Conservation (phyloP, 2,888 invertebrate genomes). For the Oscheius onirici region DNA sequence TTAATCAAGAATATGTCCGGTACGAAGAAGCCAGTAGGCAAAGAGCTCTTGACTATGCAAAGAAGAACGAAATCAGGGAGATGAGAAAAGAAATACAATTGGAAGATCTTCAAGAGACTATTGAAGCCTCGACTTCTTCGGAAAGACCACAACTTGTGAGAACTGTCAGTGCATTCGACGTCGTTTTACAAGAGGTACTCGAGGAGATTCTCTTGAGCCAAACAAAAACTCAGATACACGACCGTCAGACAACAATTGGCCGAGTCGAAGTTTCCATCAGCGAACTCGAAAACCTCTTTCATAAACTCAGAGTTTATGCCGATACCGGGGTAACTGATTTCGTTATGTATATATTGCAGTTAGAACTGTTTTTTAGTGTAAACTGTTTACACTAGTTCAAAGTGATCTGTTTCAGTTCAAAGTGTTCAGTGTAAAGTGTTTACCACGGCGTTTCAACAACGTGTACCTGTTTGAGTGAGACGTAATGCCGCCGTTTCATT, state of each 20-base stretch:
- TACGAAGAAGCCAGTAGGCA: conserved; percentile 8
- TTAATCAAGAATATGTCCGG: background rate
- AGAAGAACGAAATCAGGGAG: background rate
- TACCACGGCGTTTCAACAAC: too few relatives aligned
- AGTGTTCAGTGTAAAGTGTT: too few relatives aligned
- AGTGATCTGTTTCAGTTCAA: too few relatives aligned
- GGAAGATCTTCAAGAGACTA: background rate
- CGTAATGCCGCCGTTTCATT: too few relatives aligned
- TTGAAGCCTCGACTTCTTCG: background rate
- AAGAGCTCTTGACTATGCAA: conserved; percentile 6
- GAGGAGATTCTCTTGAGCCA: too few relatives aligned
- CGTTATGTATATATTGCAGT: too few relatives aligned
- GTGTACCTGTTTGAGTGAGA: too few relatives aligned
- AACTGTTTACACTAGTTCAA: too few relatives aligned
- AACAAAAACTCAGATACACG: background rate
- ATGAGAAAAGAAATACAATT: too few relatives aligned
- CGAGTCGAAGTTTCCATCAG: conserved; percentile 12
- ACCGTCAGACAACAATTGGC: conserved; percentile 4
- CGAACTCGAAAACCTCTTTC: conserved; percentile 10
- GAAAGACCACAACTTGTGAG: background rate
- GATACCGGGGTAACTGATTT: conserved; percentile 7
- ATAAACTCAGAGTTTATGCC: conserved; percentile 1
- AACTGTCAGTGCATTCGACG: conserved; percentile 6
- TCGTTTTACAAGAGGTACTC: conserved; percentile 6
- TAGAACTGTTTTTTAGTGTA: too few relatives aligned